phyloP scores from a whole-genome alignment of 2,888 invertebrate species.

The Epinotia bilunana region DNA sequence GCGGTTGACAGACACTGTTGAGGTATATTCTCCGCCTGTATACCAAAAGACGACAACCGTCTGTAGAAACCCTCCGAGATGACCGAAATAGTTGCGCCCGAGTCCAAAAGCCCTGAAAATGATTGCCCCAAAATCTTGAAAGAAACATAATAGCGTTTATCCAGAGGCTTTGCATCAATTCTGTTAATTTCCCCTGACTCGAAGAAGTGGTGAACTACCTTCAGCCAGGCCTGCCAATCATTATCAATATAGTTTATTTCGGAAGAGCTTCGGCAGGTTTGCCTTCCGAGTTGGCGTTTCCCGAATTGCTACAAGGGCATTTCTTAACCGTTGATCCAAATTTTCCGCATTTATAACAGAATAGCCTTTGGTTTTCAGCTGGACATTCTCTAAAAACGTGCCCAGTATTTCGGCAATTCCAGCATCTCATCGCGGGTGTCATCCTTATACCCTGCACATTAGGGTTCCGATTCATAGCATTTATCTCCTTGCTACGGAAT shows the following conservation, averaged over 20 bases:
- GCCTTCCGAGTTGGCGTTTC: not conserved
- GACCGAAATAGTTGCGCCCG: conserved; percentile 1
- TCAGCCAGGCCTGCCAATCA: conserved; percentile 15
- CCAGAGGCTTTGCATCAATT: not conserved
- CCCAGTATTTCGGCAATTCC: conserved; percentile 1
- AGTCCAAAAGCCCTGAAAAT: not conserved
- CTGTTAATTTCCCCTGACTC: not conserved
- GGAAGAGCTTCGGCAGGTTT: conserved; percentile 1
- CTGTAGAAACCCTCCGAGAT: not conserved
- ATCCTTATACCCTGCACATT: too few relatives aligned
- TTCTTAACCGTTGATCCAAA: not conserved
- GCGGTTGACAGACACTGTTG: not conserved
- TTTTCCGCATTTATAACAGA: not conserved
- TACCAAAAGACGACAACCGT: not conserved
- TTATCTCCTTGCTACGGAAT: too few relatives aligned
- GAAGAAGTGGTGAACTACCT: not conserved
- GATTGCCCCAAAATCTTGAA: not conserved
- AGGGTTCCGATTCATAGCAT: too few relatives aligned
- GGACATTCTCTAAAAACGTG: not conserved
- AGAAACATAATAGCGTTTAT: not conserved
- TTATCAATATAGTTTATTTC: not conserved
- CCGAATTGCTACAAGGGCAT: not conserved
- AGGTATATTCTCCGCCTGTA: not conserved
- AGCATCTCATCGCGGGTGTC: not conserved
- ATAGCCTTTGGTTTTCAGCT: not conserved